These are phyloP conservation scores for Andrena flavipes DNA, from an alignment of 2,888 invertebrate species.

Conservation along the genomic window DNA sequence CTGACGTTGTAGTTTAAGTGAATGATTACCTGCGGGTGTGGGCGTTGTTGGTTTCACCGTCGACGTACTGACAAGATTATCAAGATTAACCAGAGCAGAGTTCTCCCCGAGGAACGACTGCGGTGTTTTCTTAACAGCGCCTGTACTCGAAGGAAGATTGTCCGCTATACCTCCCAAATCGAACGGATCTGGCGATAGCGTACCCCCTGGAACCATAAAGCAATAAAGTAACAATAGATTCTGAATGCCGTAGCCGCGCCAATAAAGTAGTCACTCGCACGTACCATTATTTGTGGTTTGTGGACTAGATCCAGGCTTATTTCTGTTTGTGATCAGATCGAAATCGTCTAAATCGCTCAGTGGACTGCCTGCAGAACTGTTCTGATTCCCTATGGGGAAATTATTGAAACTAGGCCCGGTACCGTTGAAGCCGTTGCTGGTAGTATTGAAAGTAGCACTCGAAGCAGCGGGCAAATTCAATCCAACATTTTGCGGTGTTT, in stretches of 20 bases:
- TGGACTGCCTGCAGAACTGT: conserved; percentile 82
- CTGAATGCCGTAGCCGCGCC: not conserved
- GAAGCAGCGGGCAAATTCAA: conserved; percentile 78
- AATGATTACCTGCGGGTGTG: conserved; percentile 85
- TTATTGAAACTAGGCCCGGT: conserved; percentile 77
- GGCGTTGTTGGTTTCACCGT: conserved; percentile 83
- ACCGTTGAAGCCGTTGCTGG: conserved; percentile 81
- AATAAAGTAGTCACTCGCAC: not conserved
- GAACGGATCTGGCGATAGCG: conserved; percentile 88
- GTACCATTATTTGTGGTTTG: conserved; percentile 81
- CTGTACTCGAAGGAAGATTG: conserved; percentile 85
- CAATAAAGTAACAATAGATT: not conserved
- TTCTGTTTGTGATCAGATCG: conserved; percentile 93
- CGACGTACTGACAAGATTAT: conserved; percentile 93
- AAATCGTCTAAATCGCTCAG: conserved; percentile 94
- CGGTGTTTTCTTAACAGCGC: conserved; percentile 94
- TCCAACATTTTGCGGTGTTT: conserved; percentile 80
- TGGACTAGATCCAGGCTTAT: conserved; percentile 84
- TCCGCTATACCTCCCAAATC: conserved; percentile 88
- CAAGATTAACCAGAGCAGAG: conserved; percentile 98
- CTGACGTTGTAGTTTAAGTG: conserved; percentile 31
- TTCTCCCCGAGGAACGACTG: conserved; percentile 99
- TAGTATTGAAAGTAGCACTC: conserved; percentile 72
- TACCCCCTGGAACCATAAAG: conserved; percentile 74
- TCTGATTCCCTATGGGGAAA: conserved; percentile 76